Evolutionary conservation across 2,888 invertebrate genomes (phyloP), one percentile per base, ranked within the genome.

Genomic region (Luperina testacea): DNA sequence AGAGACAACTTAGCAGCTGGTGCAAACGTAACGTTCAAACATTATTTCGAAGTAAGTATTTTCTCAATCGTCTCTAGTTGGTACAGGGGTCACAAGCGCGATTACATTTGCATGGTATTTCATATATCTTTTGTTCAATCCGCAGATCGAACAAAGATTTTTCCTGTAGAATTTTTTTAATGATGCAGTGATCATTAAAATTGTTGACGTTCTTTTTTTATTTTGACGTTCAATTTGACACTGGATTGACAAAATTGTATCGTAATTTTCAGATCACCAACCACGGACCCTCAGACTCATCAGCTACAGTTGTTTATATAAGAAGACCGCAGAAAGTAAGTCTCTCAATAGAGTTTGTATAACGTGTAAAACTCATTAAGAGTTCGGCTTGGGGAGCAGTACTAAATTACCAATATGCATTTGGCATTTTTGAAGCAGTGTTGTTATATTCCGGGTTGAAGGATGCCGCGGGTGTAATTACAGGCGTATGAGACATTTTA

Each of bases 211-310:
- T 13, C 48, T 48, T 48, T 48, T 45, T 45, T 45, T 45, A 45
- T 48, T 15, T 11, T 53, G 53, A 20, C n/a, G 9, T 53, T 38
- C 24, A n/a, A n/a, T 42, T 59, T n/a, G n/a, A 13, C 4, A 11
- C n/a, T 67, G 32, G 17, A n/a, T 32, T 70, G 32, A n/a, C 1
- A 17, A 7, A 53, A 17, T 67, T 61, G 13, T 65, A 20, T 67
- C 45, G 0, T 67, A 0, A 65, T 92, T 92, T 64, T 67, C 89
- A 96, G 96, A 89, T 97, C 32, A 94, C 92, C 1, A 97, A 96
- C 87, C 90, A 90, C 45, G 96, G 96, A 2, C 96, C 96, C 0
- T 96, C 96, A 0, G 93, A 96, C 85, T 95, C 95, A 90, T 90
- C 91, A 38, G 84, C 90, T 32, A 90, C 95, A 57, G 82, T 90